Base-by-base conservation (phyloP, 2,888 invertebrate species). In the Limulus polyphemus region DNA sequence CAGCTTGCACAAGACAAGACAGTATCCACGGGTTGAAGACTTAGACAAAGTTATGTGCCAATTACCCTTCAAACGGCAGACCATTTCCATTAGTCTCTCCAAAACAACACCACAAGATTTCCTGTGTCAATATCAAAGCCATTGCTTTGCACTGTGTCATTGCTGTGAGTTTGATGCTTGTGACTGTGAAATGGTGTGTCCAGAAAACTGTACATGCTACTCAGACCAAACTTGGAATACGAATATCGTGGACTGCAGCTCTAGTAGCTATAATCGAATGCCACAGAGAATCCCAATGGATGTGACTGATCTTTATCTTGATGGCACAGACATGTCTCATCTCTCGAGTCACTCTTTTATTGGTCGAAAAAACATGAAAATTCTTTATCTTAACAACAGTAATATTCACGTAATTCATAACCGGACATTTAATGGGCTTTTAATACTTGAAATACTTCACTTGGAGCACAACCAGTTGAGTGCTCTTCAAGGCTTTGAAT, bases 131-230 rank as follows among this genome's bases (percentile, higher is more conserved):
- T 90, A 90, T 75, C 84, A 87, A 67, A 83, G 85, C 67, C 88
- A 90, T 74, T 92, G 91, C 76, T 89, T 89, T 75, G 87, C 89
- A 9, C 77, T 88, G 67, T 92, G 91, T 75, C 87, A 89, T 73
- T 92, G 91, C 74, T 92, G 91, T 76, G 90, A 90, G 75, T 92
- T 88, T 74, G 90, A 90, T 73, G 88, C 88, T 49, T 92, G 91
- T 75, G 91, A 92, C 77, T 92, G 91, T 79, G 88, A 91, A 80
- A 90, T 90, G 86, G 88, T 87, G 58, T 92, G 91, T 73, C 91
- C 91, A 46, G 82, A 81, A 61, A 88, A 88, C 74, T 92, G 91
- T 77, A 86, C 87, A 60, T 92, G 91, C 77, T 91, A 88, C 78
- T 88, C 89, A 74, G 90, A 91, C 76, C 86, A 88, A 74, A 85